Conservation (phyloP, 1,140 invertebrate genomes). For the Dryas iulia region DNA sequence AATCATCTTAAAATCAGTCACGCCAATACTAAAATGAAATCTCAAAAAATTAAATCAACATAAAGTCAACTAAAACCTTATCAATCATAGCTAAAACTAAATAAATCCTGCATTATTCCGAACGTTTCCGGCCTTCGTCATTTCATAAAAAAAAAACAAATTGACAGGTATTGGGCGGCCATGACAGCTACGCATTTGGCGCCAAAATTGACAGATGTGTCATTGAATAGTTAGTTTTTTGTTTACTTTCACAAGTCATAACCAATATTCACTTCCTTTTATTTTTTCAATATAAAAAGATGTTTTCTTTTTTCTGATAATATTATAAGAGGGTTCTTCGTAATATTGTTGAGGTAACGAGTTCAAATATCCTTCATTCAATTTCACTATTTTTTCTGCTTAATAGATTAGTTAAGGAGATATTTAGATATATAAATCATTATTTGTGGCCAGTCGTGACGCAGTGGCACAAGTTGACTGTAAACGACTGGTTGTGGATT, state of each 20-base stretch:
- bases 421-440: too few species aligned
- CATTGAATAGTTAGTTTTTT: constrained; percentile 34
- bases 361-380: too few species aligned
- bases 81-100: constrained; percentile 30
- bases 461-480: too few species aligned
- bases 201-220: constrained; percentile 33
- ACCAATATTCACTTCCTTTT: neutral
- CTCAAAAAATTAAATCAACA: constrained; percentile 4
- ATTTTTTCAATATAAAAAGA: too few species aligned
- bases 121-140: constrained; percentile 32
- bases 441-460: too few species aligned
- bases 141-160: constrained; percentile 33
- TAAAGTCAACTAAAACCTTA: constrained; percentile 15
- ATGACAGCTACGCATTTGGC: constrained; percentile 36
- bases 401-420: too few species aligned
- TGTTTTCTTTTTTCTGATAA: too few species aligned
- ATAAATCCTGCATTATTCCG: constrained; percentile 26
- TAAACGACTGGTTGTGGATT: too few species aligned
- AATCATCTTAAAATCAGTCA: neutral
- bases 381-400: too few species aligned
- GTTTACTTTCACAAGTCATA: neutral
- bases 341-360: too few species aligned
- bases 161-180: constrained; percentile 31
- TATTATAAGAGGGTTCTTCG: too few species aligned
- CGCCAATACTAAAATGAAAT: neutral